Conservation (phyloP, 2,888 invertebrate genomes). For the Silvanus unidentatus region DNA sequence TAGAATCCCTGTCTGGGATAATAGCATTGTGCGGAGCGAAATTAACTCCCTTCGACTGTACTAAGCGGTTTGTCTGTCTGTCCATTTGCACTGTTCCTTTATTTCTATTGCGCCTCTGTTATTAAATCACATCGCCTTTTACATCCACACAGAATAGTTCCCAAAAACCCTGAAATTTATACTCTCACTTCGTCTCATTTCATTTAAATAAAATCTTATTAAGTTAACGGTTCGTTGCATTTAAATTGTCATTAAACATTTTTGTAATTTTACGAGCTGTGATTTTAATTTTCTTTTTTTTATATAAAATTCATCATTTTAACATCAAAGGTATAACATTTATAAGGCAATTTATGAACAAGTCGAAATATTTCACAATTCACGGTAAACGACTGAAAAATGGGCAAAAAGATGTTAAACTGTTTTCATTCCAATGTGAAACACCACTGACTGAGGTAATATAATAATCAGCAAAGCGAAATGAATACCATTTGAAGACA, state of each 20-base stretch:
- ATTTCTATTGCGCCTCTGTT: conserved; percentile 7
- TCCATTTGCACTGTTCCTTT: conserved; percentile 17
- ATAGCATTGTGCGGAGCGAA: conserved; percentile 42
- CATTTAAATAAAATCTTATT: conserved; percentile 19
- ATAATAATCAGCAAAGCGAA: conserved; percentile 1
- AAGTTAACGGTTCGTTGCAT: conserved; percentile 9
- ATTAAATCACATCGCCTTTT: not conserved
- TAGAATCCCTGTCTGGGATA: conserved; percentile 41
- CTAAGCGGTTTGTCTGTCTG: conserved; percentile 36
- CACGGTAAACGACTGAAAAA: no score
- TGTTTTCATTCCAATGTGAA: no score
- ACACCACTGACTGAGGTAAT: not conserved
- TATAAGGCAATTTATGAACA: no score
- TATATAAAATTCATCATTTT: no score
- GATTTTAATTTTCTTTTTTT: no score
- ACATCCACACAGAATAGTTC: not conserved
- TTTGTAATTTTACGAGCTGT: no score
- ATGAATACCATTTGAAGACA: not conserved
- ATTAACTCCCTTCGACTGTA: conserved; percentile 41
- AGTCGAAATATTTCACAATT: no score
- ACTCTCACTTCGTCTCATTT: conserved; percentile 12
- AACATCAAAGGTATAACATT: no score
- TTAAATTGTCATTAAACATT: no score
- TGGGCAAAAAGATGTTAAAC: no score
- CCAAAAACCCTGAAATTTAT: not conserved